Base-by-base conservation (phyloP, 2,113 vertebrate species). In the Passerina amoena region DNA sequence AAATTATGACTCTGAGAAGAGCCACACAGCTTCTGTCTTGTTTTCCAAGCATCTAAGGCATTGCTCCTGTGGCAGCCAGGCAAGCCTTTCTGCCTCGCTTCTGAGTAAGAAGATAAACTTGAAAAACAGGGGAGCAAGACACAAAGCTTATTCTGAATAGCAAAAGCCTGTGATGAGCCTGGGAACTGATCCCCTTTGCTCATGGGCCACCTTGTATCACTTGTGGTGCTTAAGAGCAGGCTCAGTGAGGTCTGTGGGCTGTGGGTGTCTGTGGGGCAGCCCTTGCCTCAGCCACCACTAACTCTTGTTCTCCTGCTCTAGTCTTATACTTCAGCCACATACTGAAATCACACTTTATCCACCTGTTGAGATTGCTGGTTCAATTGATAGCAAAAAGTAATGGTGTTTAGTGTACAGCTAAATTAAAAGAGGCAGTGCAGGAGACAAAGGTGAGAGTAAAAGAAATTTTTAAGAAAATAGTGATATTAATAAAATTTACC, bases 401-500 rank as follows among this genome's bases (percentile, higher is more conserved):
- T 35, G 6, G 11, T n/a, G 31, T 66, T 82, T n/a, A 68, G 17
- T 27, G 25, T 21, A 64, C 0, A 1, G 23, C 38, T 69, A 78
- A 81, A 82, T 60, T 80, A 73, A 78, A 88, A 44, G 8, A 50
- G 31, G 10, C 0, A 1, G 33, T 11, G 48, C 72, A 82, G 23
- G 40, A 71, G 37, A 11, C 14, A 68, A 85, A 92, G 69, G 64
- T 61, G 66, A 72, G 21, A 92, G 12, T 45, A 68, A 78, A 45
- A 65, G 16, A 72, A 35, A 0, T 12, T 44, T 28, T 27, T 35
- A 22, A 5, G 3, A 1, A 14, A 70, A 53, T 2, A 54, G 24
- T 21, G 1, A n/a, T n/a, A 11, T 72, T 68, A 2, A 65, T 86
- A 88, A 54, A 53, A 88, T 64, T 98, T 97, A 98, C 98, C 98